Base-by-base conservation (phyloP, 1,140 invertebrate genomes). In the Drosophila leontia region DNA sequence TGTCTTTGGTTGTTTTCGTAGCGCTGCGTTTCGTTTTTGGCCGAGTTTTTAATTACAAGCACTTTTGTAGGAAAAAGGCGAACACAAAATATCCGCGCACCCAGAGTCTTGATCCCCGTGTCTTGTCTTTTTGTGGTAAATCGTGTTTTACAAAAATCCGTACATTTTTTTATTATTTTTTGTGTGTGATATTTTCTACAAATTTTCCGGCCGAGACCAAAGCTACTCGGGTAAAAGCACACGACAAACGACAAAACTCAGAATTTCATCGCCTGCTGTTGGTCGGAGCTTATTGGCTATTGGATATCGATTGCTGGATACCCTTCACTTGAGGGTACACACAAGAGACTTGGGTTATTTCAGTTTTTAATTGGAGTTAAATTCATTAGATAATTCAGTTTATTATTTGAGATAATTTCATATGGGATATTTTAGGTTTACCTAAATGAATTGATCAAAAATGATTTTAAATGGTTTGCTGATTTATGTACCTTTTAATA, bases 161-260 rank as follows among this genome's bases (percentile, higher is more conserved):
- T 78, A 59, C 84, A 87, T 82, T 53, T 75, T 87, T 87, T 86
- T 87, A 71, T 77, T 53, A 44, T 62, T 63, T 83, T 78, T 63
- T 65, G 74, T 74, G 77, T 84, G 80, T 79, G 45, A 65, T 71
- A 61, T 86, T 82, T 82, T 82, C 51, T 87, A 82, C 51, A 86
- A 86, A 87, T 82, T 79, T 69, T 53, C 41, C 80, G 78, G 64
- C 61, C 74, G 81, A 84, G 80, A 78, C 74, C 55, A 75, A 62
- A 55, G 71, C 57, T 79, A 57, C 58, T 69, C 56, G 59, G 68
- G 64, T 63, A 87, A 56, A 55, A 86, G 71, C 61, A 86, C 71
- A 55, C 70, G 61, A 82, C 60, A 48, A 75, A 71, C 70, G 61
- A 82, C 60, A 48, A 65, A 71, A 74, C 42, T 59, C 61, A 70